Conservation (phyloP, 2,113 vertebrate genomes). For the Scatophagus argus region DNA sequence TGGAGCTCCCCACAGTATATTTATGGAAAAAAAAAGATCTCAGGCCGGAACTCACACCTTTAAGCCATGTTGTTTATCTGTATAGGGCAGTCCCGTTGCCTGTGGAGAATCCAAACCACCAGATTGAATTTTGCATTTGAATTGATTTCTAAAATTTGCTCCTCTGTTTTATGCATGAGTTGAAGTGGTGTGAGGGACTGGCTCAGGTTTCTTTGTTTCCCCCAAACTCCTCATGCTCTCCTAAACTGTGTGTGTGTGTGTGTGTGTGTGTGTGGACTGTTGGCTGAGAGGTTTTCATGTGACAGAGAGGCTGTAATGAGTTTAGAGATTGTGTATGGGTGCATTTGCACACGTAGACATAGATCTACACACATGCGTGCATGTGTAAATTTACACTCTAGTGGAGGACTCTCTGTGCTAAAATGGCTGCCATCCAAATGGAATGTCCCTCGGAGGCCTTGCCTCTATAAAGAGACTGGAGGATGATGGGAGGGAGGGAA, state of each 20-base stretch:
- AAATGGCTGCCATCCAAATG: constrained; percentile 80
- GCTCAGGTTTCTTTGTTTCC: constrained; percentile 67
- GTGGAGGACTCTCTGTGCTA: constrained; percentile 68
- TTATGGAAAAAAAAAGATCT: constrained; percentile 62
- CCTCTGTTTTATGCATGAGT: constrained; percentile 29
- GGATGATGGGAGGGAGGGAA: constrained; percentile 65
- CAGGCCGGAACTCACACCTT: constrained; percentile 47
- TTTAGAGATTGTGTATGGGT: constrained; percentile 55
- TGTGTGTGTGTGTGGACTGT: constrained; percentile 28
- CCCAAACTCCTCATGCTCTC: constrained; percentile 51
- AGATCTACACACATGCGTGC: constrained; percentile 25
- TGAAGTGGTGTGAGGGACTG: constrained; percentile 53
- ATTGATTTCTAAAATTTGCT: constrained; percentile 49
- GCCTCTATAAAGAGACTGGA: constrained; percentile 76
- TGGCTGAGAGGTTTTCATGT: constrained; percentile 58
- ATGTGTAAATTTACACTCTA: constrained; percentile 74
- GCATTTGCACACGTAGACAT: constrained; percentile 48
- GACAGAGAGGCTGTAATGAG: constrained; percentile 64
- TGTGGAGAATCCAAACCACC: constrained; percentile 46
- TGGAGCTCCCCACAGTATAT: constrained; percentile 60
- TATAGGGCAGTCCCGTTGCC: constrained; percentile 31
- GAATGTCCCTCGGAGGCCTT: constrained; percentile 77
- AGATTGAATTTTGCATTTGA: constrained; percentile 58
- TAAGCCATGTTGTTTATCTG: constrained; percentile 56
- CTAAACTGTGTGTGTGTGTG: constrained; percentile 40